Conservation (phyloP, 2,797 vertebrate genomes). For the Phyllotis vaccarum region DNA sequence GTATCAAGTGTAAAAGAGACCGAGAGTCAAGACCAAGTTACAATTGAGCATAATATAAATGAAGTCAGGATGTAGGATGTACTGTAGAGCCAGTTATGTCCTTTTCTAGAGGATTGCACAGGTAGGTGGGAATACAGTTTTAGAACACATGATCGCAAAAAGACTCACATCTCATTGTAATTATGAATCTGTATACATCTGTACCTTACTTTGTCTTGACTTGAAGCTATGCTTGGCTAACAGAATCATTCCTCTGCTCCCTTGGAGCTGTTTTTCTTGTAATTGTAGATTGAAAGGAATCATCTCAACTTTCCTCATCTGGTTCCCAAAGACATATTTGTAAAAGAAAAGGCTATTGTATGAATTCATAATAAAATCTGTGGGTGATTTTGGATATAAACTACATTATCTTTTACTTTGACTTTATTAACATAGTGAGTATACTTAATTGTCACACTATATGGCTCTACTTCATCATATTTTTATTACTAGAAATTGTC, state of each 20-base stretch:
- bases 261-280: constrained; percentile 14
- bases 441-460: background rate
- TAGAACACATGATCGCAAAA: background rate
- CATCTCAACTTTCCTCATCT: background rate
- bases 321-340: background rate
- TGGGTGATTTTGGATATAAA: constrained; percentile 8
- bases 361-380: background rate
- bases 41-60: background rate
- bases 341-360: background rate
- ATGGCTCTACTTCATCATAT: background rate
- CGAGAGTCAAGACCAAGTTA: background rate
- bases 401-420: background rate
- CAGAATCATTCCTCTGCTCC: background rate
- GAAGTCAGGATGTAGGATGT: background rate
- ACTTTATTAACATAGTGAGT: background rate
- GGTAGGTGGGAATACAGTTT: background rate
- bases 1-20: background rate
- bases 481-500: background rate
- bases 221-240: background rate
- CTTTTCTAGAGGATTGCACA: background rate
- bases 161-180: background rate
- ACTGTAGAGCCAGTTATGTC: background rate
- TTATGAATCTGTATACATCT: background rate
- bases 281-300: background rate
- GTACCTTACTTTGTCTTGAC: background rate